These are phyloP conservation scores for Druon quercuslanigerum DNA, from an alignment of 1,140 invertebrate species.

Conservation along the genomic window DNA sequence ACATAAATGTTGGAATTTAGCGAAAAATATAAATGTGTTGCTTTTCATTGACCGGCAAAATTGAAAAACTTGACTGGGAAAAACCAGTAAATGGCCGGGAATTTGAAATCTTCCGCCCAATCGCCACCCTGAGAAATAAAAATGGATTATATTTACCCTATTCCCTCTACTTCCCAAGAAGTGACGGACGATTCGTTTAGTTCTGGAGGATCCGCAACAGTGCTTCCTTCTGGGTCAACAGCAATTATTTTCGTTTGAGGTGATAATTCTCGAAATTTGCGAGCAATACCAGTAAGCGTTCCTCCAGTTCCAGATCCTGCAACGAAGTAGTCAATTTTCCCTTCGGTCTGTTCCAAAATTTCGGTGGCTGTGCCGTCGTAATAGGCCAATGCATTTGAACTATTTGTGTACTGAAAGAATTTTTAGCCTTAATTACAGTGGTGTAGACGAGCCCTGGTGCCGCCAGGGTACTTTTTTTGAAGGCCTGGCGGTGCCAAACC, in stretches of 20 bases:
- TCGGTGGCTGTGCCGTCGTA: slow-evolving; percentile 94
- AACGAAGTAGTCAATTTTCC: slow-evolving; percentile 90
- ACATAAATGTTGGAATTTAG: too few species aligned
- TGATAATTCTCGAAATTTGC: slow-evolving; percentile 89
- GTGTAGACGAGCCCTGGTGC: background rate
- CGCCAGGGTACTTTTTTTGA: too few species aligned
- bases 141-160: slow-evolving; percentile 72
- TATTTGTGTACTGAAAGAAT: slow-evolving; percentile 85
- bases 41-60: too few species aligned
- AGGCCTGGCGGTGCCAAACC: too few species aligned
- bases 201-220: slow-evolving; percentile 85
- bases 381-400: slow-evolving; percentile 93
- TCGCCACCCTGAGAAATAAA: background rate
- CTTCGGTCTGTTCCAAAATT: slow-evolving; percentile 87
- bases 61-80: too few species aligned
- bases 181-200: slow-evolving; percentile 81
- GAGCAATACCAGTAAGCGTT: slow-evolving; percentile 89
- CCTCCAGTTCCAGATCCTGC: slow-evolving; percentile 92
- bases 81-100: too few species aligned
- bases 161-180: slow-evolving; percentile 89
- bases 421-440: background rate
- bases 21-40: too few species aligned
- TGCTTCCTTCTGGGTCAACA: slow-evolving; percentile 92
- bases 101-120: too few species aligned
- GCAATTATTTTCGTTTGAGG: slow-evolving; percentile 84